These are phyloP conservation scores for Alexandromys fortis DNA, from an alignment of 2,113 vertebrate species.

Conservation along the genomic window DNA sequence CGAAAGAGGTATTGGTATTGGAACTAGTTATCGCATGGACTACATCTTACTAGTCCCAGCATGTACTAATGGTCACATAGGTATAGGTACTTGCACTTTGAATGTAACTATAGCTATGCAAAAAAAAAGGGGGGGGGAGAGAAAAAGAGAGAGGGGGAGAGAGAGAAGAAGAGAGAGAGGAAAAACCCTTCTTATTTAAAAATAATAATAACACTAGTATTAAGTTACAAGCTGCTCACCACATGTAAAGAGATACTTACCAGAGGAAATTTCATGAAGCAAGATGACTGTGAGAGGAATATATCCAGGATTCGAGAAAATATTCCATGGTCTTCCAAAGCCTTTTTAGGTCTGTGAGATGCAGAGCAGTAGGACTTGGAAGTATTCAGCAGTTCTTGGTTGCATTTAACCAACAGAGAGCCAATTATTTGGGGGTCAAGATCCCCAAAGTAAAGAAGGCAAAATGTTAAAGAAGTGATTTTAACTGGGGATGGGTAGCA, in stretches of 20 bases:
- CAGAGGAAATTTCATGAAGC: slow-evolving; percentile 78
- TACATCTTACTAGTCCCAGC: neutral
- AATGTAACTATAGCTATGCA: slow-evolving; percentile 55
- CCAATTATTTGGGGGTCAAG: slow-evolving; percentile 25
- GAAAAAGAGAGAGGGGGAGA: neutral
- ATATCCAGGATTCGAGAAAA: slow-evolving; percentile 70
- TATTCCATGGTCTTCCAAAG: slow-evolving; percentile 81
- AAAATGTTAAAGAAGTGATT: neutral
- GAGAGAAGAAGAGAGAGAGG: neutral
- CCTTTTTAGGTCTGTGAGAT: slow-evolving; percentile 58
- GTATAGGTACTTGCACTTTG: slow-evolving; percentile 48
- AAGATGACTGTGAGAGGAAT: slow-evolving; percentile 73
- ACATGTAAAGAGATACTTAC: slow-evolving; percentile 82
- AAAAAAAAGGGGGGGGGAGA: neutral
- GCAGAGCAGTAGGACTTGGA: slow-evolving; percentile 61
- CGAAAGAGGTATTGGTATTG: neutral
- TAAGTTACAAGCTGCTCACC: neutral
- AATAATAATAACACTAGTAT: neutral
- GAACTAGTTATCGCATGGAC: neutral
- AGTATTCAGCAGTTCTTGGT: slow-evolving; percentile 67
- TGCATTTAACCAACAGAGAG: slow-evolving; percentile 63
- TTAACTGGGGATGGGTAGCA: neutral
- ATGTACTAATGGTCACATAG: neutral
- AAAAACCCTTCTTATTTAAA: neutral
- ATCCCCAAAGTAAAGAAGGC: neutral